Evolutionary conservation across 2,113 vertebrate species (phyloP).

Genomic region (Strigops habroptila): DNA sequence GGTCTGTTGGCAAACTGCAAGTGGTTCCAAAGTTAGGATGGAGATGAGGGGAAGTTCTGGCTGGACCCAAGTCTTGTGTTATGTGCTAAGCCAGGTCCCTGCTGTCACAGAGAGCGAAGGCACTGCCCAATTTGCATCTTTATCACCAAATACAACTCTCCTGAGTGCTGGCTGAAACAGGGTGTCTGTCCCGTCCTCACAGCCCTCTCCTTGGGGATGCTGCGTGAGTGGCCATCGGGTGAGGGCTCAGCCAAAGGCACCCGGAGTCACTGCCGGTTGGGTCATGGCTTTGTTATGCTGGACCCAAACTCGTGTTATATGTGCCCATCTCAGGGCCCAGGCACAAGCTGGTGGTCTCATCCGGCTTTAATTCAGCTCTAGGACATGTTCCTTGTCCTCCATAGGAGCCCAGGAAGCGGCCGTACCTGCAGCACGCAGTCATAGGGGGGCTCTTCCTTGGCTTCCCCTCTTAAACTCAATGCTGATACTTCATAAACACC

Average conservation of each 20-base stretch:
- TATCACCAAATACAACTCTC: not conserved
- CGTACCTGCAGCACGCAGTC: not conserved
- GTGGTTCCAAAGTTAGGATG: accelerated
- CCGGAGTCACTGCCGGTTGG: accelerated
- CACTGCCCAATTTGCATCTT: not conserved
- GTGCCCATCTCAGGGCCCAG: not conserved
- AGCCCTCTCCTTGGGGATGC: not conserved
- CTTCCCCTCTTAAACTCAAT: not conserved
- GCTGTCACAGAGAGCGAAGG: not conserved
- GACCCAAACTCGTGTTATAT: accelerated
- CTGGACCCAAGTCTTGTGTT: not conserved
- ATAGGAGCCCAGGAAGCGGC: not conserved
- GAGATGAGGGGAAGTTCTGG: not conserved
- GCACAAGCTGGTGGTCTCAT: not conserved
- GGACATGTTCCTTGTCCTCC: not conserved
- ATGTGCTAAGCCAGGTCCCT: not conserved
- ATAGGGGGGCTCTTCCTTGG: accelerated
- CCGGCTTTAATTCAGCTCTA: not conserved
- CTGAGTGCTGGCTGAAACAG: not conserved
- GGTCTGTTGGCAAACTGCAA: not conserved
- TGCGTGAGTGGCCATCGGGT: accelerated
- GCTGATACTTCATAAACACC: accelerated
- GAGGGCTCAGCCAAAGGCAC: not conserved
- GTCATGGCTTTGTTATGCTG: accelerated
- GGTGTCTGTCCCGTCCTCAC: no score